Base-by-base conservation (phyloP, 2,888 invertebrate genomes). In the Hymenopus coronatus region DNA sequence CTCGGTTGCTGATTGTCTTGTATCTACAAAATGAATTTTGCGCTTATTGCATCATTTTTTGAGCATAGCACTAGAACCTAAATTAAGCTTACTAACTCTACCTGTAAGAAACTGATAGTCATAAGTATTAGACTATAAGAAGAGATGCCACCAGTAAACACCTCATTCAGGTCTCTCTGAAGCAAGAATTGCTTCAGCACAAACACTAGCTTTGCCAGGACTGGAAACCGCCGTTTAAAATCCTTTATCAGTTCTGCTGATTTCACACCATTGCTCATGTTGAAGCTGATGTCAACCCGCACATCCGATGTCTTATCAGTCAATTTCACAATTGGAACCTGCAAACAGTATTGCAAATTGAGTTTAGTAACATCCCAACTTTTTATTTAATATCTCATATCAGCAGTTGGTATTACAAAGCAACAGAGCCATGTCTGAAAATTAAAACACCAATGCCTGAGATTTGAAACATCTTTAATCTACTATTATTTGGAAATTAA, bases 131-230 rank as follows among this genome's bases (percentile, higher is more conserved):
- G 96, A 93, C 99, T 98, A 95, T 99, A 99, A 90, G 99, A 99
- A 91, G 99, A 98, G 93, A 99, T 99, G 93, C 99, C 99, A 91
- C 99, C 99, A 91, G 99, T 99, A 94, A 99, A 99, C 92, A 99
- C 99, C 95, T 99, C 99, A 94, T 99, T 99, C 92, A 99, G 96
- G 95, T 99, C 98, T 92, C 99, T 96, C 94, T 99, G 98, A 91
- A 99, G 95, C 91, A 99, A 96, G 94, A 99, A 99, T 95, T 99
- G 99, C 94, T 99, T 99, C 92, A 99, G 95, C 90, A 99, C 98
- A 94, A 99, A 96, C 92, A 99, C 99, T 93, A 99, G 95, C 92
- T 98, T 98, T 88, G 98, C 97, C 91, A 99, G 95, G 91, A 97
- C 97, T 33, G 99, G 99, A 94, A 96, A 99, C 92, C 96, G 96